phyloP scores from a whole-genome alignment of 2,888 invertebrate species.

The Phengaris arion region DNA sequence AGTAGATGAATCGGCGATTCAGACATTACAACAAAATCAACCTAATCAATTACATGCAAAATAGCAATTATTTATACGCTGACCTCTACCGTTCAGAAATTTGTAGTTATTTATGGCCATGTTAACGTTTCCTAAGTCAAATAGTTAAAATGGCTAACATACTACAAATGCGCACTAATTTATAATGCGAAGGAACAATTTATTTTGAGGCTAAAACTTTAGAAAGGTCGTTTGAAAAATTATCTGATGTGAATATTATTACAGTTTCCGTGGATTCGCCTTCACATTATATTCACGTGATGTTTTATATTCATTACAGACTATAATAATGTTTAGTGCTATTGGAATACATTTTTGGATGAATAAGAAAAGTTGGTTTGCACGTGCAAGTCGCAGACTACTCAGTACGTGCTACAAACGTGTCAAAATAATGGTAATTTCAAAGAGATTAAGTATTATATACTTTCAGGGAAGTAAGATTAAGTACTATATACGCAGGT shows the following conservation, averaged over 20 bases:
- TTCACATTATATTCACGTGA: background rate
- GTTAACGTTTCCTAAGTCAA: constrained; percentile 55
- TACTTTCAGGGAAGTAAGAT: no score
- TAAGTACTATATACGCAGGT: no score
- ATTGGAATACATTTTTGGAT: no score
- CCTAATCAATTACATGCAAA: constrained; percentile 60
- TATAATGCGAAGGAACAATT: background rate
- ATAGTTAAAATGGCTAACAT: constrained; percentile 36
- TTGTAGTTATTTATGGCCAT: constrained; percentile 64
- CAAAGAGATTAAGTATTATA: no score
- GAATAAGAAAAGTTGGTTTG: no score
- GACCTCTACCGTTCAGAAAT: constrained; percentile 59
- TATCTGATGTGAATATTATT: background rate
- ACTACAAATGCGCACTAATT: constrained; percentile 1
- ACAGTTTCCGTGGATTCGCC: background rate
- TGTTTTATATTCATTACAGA: no score
- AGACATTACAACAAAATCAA: constrained; percentile 32
- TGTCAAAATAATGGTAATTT: no score
- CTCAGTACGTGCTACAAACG: no score
- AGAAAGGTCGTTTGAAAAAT: background rate
- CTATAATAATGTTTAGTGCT: no score
- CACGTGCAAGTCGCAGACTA: no score
- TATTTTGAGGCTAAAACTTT: background rate
- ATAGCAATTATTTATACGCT: constrained; percentile 62
- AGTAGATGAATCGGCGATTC: no score